Conservation (phyloP, 2,888 invertebrate genomes). For the Coremacera marginata region DNA sequence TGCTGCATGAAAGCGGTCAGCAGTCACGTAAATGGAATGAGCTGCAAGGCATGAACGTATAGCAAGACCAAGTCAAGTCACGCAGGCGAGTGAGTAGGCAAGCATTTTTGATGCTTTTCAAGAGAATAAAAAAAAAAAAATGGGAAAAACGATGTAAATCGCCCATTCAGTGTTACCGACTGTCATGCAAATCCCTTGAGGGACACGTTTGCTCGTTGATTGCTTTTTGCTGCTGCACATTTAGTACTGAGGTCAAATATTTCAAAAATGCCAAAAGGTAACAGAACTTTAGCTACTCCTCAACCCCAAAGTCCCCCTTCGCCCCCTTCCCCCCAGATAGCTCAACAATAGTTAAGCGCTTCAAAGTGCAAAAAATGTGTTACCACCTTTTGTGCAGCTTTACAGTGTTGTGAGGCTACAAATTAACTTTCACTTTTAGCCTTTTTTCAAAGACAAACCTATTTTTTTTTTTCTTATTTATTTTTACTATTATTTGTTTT, state of each 20-base stretch:
- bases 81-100: neutral
- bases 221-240: neutral
- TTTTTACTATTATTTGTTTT: neutral
- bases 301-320: neutral
- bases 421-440: conserved; percentile 2
- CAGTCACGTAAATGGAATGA: neutral
- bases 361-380: neutral
- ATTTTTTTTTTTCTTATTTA: neutral
- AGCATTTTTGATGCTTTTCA: neutral
- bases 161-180: neutral
- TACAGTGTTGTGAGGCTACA: neutral
- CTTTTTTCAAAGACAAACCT: neutral
- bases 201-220: conserved; percentile 10
- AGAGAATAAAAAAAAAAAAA: neutral
- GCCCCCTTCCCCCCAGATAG: neutral
- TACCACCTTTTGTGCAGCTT: neutral
- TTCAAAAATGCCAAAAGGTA: neutral
- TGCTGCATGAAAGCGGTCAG: neutral
- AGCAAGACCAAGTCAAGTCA: neutral
- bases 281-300: neutral
- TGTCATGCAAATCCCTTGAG: neutral
- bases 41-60: too few species aligned
- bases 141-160: neutral
- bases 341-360: neutral
- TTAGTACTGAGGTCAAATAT: too few species aligned